Base-by-base conservation (phyloP, 2,113 vertebrate species). In the Planiliza haematocheilus region DNA sequence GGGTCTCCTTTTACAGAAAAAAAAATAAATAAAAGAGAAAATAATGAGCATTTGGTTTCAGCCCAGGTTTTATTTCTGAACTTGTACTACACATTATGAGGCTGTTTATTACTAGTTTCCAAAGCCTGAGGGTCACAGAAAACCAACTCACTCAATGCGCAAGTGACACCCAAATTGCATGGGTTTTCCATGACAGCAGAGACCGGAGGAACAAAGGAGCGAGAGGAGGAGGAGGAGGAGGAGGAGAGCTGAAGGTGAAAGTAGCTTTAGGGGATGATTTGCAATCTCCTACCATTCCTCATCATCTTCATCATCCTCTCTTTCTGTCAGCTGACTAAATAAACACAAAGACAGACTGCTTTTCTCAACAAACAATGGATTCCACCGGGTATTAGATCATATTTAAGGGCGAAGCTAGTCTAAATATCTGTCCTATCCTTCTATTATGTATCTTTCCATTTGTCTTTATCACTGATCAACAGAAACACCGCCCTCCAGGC, bases 351-450 rank as follows among this genome's bases (percentile, higher is more conserved):
- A 55, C 57, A 79, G 24, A 70, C 36, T 60, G 12, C 13, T 21
- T 66, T 72, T 74, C 12, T 79, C 21, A 45, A 62, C 62, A 51
- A 77, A 62, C 7, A 30, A 12, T 37, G 52, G 70, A 74, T 83
- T 75, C 69, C 71, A 71, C 1, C 12, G 61, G 62, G 43, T 69
- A 71, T 74, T 48, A 69, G 65, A 60, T 86, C 81, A 86, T n/a
- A 65, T 43, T 60, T 45, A 21, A 1, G 43, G 20, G 18, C 36
- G 9, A 3, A 17, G 43, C 10, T 20, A 46, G 7, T 10, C 1
- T 16, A 11, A 60, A 74, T 7, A 4, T 48, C 42, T 49, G 46
- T 50, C 36, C 10, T 4, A 20, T 13, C 49, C 21, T 2, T 5
- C 1, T n/a, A 1, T 42, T 48, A n/a, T 34, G 0, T 8, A 13